Percentiles rank a stretch among this genome's conserved stretches.
Evolutionary conservation across 2,797 vertebrate genomes (phyloP).

Genomic region (Alectoris magna): DNA sequence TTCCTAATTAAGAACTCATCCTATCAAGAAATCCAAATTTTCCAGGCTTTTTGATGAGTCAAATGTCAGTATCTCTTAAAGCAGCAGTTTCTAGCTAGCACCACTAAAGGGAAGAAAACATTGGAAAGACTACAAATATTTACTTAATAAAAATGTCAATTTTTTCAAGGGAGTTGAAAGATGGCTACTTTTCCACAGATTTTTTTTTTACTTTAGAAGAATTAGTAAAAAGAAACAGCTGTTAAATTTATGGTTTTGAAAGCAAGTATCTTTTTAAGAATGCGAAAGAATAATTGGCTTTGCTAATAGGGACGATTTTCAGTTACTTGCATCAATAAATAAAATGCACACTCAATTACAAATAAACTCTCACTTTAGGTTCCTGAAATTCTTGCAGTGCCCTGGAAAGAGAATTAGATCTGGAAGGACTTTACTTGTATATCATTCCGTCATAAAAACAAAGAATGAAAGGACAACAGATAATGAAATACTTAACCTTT

Average conservation of each 20-base stretch:
- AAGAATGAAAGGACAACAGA: background rate
- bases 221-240: background rate
- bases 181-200: accelerated
- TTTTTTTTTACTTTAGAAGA: background rate
- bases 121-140: background rate
- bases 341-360: background rate
- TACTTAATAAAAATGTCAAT: background rate
- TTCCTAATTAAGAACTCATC: background rate
- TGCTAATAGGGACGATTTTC: background rate
- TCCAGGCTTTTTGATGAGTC: background rate
- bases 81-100: background rate
- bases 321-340: background rate
- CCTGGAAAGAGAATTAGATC: background rate
- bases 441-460: background rate
- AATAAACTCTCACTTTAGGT: background rate
- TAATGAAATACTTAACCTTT: background rate
- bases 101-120: background rate
- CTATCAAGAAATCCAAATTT: background rate
- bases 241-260: background rate
- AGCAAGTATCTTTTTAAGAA: background rate
- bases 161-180: background rate
- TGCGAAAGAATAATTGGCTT: accelerated
- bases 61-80: background rate
- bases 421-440: background rate
- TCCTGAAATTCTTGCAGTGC: background rate